Evolutionary conservation across 2,888 invertebrate genomes (phyloP).

Genomic region (Pristionchus maxplancki): DNA sequence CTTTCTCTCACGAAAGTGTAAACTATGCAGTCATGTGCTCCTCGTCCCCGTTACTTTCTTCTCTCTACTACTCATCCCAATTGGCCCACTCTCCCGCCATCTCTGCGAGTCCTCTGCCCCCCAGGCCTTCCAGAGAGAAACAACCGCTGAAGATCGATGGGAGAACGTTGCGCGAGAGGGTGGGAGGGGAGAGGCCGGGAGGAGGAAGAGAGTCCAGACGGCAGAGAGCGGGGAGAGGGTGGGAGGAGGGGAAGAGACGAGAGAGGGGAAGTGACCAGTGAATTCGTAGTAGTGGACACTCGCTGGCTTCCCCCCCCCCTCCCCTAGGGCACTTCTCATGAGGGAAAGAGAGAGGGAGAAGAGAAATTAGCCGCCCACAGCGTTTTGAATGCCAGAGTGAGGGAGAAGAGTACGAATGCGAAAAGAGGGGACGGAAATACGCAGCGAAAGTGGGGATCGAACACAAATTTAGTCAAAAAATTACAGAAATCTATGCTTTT

Average conservation of each 20-base stretch:
- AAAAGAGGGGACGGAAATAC: background rate
- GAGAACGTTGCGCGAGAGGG: conserved; percentile 26
- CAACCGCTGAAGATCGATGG: conserved; percentile 50
- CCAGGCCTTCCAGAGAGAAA: background rate
- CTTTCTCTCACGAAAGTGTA: conserved; percentile 12
- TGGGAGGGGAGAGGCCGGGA: background rate
- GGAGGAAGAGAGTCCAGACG: conserved; percentile 5
- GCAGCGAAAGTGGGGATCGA: background rate
- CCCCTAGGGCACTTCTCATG: conserved; percentile 48
- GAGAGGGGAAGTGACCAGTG: conserved; percentile 40
- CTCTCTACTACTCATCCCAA: conserved; percentile 25
- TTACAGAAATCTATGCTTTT: no score
- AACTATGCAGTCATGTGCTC: conserved; percentile 10
- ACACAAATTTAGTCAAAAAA: no score
- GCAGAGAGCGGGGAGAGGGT: background rate
- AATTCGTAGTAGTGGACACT: conserved; percentile 47
- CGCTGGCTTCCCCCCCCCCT: conserved; percentile 21
- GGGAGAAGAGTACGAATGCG: conserved; percentile 46
- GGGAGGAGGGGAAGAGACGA: background rate
- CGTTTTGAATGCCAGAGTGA: conserved; percentile 49
- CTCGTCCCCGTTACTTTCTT: conserved; percentile 18
- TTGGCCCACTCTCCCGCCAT: conserved; percentile 24
- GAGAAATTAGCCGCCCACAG: conserved; percentile 50
- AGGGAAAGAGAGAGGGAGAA: background rate
- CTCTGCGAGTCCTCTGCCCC: background rate